Base-by-base conservation (phyloP, 2,113 vertebrate genomes). In the Daubentonia madagascariensis region DNA sequence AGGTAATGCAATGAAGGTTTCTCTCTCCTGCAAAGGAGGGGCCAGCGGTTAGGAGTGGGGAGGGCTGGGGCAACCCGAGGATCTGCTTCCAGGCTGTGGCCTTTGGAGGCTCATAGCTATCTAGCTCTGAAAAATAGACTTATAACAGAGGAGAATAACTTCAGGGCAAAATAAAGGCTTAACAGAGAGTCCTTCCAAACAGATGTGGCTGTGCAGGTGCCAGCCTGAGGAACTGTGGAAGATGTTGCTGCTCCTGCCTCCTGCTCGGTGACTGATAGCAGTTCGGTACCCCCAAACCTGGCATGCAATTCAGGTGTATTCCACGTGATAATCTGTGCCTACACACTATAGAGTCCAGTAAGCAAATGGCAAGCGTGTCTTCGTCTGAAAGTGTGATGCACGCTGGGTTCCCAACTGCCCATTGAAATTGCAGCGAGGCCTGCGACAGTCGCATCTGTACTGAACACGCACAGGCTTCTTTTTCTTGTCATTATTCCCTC, bases 221-320 rank as follows among this genome's bases (percentile, higher is more conserved):
- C 67, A 3, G 78, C 17, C 32, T 0, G 14, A 18, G 80, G 43
- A 18, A 10, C 5, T 1, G 14, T 1, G 43, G 18, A 65, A 35
- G 61, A 18, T 6, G 25, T 45, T 17, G 2, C 43, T 45, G 37
- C 35, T 0, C 28, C 20, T 0, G 11, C 78, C 8, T 25, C 48
- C 18, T 0, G 0, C 45, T 63, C 2, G 1, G 13, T 0, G 2
- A 22, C 0, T 11, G 18, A 18, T 0, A 54, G 32, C 17, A 4
- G 16, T 25, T 5, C 5, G 32, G 70, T 87, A 32, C 37, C 1
- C 8, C 45, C 40, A 32, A 18, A 61, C n/a, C 3, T 13, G 57
- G 61, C 23, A 1, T 0, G 0, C 8, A 2, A 5, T 45, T 32
- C 22, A 5, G 89, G 43, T 4, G 25, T 8, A 13, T 43, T 22